Conservation (phyloP, 2,797 vertebrate species). For the Acanthornis magna region DNA sequence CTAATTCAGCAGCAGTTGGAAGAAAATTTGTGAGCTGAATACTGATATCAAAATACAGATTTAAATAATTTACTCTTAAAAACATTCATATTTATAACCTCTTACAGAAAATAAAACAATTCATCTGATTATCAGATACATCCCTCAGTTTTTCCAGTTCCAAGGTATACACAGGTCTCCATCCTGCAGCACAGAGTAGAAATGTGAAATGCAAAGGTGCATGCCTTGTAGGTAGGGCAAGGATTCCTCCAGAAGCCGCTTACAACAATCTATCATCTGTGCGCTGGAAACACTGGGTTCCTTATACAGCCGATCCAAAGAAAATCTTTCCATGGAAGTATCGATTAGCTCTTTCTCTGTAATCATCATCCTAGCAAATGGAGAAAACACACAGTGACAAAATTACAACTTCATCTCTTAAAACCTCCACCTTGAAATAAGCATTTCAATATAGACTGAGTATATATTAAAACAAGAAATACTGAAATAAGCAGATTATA, state of each 20-base stretch:
- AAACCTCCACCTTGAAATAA: neutral
- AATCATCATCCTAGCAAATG: constrained; percentile 79
- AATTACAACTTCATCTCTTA: neutral
- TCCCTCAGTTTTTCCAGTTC: constrained; percentile 89
- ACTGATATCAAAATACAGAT: constrained; percentile 50
- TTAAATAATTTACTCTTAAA: constrained; percentile 67
- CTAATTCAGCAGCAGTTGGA: constrained; percentile 47
- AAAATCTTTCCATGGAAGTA: constrained; percentile 79
- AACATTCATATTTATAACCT: constrained; percentile 35
- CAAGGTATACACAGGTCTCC: constrained; percentile 95
- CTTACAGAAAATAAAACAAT: constrained; percentile 50
- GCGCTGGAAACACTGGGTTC: constrained; percentile 86
- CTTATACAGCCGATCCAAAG: constrained; percentile 85
- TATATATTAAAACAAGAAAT: neutral
- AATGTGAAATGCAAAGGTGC: constrained; percentile 87
- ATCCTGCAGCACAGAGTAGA: constrained; percentile 94
- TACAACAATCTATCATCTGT: constrained; percentile 92
- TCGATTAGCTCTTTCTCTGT: constrained; percentile 80
- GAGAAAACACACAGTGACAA: neutral
- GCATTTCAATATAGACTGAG: neutral
- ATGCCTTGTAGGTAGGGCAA: constrained; percentile 83
- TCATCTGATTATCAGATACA: constrained; percentile 37
- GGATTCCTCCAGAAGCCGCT: constrained; percentile 79
- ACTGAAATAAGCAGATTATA: neutral
- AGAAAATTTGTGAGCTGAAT: constrained; percentile 18